Evolutionary conservation across 2,113 vertebrate species (phyloP).

Genomic region (Nothobranchius furzeri): DNA sequence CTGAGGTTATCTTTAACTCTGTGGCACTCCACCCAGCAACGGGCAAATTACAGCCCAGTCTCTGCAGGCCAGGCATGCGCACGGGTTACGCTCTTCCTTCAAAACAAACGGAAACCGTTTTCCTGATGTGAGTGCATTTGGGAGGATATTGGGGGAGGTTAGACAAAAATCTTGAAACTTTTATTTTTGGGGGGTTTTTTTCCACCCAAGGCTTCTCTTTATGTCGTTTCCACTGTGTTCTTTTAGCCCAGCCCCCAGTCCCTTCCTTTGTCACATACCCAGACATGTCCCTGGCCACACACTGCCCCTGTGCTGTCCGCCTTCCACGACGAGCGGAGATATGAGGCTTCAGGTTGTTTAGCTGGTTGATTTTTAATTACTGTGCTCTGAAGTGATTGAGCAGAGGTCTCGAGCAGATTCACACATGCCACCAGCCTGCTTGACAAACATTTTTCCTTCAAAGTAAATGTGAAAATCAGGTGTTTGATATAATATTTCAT

Average conservation of each 20-base stretch:
- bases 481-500: not conserved
- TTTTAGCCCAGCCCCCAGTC: constrained; percentile 47
- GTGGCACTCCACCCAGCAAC: constrained; percentile 61
- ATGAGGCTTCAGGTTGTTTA: constrained; percentile 61
- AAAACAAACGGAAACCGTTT: constrained; percentile 67
- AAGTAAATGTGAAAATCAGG: not conserved
- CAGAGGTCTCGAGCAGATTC: constrained; percentile 44
- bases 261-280: constrained; percentile 54
- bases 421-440: constrained; percentile 33
- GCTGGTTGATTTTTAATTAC: constrained; percentile 67
- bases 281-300: constrained; percentile 20
- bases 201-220: constrained; percentile 52
- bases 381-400: constrained; percentile 46
- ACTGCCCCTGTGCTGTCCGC: constrained; percentile 53
- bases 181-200: constrained; percentile 21
- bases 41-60: constrained; percentile 62
- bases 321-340: constrained; percentile 69
- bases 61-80: constrained; percentile 30
- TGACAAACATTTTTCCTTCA: not conserved
- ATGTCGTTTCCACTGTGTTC: constrained; percentile 51
- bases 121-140: constrained; percentile 43
- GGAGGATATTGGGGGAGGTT: constrained; percentile 11
- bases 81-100: constrained; percentile 39
- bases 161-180: constrained; percentile 51
- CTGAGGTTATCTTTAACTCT: constrained; percentile 53